Base-by-base conservation (phyloP, 2,797 vertebrate species). In the Valencia hispanica region DNA sequence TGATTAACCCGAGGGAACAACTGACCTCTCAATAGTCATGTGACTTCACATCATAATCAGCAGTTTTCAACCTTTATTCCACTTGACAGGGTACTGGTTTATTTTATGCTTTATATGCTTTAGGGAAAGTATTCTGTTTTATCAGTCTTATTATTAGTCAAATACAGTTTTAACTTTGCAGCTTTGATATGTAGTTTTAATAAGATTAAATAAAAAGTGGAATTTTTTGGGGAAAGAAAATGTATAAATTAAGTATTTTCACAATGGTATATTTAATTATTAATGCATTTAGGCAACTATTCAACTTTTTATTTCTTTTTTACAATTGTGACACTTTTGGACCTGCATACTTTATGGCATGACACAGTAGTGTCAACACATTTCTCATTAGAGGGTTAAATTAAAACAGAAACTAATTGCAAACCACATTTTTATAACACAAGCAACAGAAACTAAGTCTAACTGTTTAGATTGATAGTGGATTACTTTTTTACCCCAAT, bases 1-100 rank as follows among this genome's bases (percentile, higher is more conserved):
- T 55, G 43, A 66, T 68, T 20, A 68, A 25, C 43, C 66, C 36
- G 30, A 41, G 48, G 50, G 66, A 59, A 12, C 7, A 50, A 34
- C 3, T 74, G 77, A 86, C 59, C 68, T 39, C 6, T 80, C 71
- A 82, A 78, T 69, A 77, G 4, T 85, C 75, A 83, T 81, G 76
- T 81, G 79, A 86, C 63, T 68, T 27, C 25, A 57, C 53, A 65
- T 73, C 34, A 63, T 39, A 45, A 69, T 70, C 2, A 18, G 3
- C 4, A 6, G 27, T 20, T 25, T 51, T 53, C 14, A 82, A 55
- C 12, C 14, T 74, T 45, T 25, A 53, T 4, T 53, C 7, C 39
- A 65, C 43, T 61, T 61, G 17, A 61, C n/a, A 65, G 8, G 1
- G 45, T 51, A 7, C 30, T 32, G 8, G 11, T 70, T 27, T 51